Conservation (phyloP, 2,113 vertebrate genomes). For the Esox niger region DNA sequence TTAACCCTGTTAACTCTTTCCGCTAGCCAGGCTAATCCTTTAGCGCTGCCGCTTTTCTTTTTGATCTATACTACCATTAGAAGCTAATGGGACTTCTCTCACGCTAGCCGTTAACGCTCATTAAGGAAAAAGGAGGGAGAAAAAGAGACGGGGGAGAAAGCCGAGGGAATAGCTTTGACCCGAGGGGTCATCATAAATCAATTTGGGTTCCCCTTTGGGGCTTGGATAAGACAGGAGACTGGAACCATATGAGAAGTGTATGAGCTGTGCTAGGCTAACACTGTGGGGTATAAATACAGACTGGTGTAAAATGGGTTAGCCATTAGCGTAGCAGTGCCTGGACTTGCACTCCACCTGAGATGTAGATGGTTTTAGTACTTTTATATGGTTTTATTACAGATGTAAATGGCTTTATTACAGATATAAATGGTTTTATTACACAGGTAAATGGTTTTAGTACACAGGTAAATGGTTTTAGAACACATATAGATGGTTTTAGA, state of each 20-base stretch:
- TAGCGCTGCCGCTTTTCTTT: conserved; percentile 55
- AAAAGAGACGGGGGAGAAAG: too few relatives aligned
- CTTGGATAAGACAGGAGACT: conserved; percentile 66
- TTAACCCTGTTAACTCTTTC: conserved; percentile 43
- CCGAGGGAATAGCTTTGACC: conserved; percentile 78
- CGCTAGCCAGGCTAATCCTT: conserved; percentile 67
- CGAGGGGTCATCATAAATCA: conserved; percentile 74
- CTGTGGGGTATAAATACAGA: conserved; percentile 32
- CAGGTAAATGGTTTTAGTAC: conserved; percentile 31
- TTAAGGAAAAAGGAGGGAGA: conserved; percentile 71
- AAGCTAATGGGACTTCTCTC: conserved; percentile 80
- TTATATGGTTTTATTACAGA: background rate
- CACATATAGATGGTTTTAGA: conserved; percentile 34
- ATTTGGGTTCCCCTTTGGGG: conserved; percentile 64
- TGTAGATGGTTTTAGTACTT: conserved; percentile 20
- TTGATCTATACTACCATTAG: conserved; percentile 74
- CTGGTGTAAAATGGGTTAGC: conserved; percentile 42
- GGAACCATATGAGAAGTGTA: conserved; percentile 57
- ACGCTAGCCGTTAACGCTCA: conserved; percentile 82
- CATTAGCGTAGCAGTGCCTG: conserved; percentile 22
- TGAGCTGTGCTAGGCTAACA: conserved; percentile 29
- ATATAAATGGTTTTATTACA: conserved; percentile 20
- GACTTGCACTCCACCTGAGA: conserved; percentile 32
- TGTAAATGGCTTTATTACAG: conserved; percentile 43
- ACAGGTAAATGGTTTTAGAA: conserved; percentile 30